phyloP scores from a whole-genome alignment of 2,797 vertebrate species.

The Nannoperca obscura region DNA sequence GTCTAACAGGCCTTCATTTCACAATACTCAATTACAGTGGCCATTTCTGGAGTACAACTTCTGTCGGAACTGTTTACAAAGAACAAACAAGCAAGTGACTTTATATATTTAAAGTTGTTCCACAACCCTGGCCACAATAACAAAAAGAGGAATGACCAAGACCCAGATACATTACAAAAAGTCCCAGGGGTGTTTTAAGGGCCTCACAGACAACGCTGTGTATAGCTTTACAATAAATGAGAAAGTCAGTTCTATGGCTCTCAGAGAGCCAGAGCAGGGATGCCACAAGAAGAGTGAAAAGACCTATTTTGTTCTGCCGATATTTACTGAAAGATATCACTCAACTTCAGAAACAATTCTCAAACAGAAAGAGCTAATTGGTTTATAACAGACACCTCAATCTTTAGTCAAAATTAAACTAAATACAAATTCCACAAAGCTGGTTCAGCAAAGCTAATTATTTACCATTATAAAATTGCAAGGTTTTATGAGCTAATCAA shows the following conservation, averaged over 20 bases:
- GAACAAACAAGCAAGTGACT: no score
- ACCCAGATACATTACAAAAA: neutral
- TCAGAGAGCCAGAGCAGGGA: constrained; percentile 15
- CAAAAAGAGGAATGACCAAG: neutral
- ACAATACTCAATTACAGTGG: no score
- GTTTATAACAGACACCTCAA: neutral
- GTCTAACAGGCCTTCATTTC: no score
- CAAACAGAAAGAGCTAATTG: neutral
- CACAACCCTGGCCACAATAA: neutral
- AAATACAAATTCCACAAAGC: neutral
- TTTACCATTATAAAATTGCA: neutral
- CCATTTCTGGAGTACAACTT: no score
- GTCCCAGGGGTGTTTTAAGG: neutral
- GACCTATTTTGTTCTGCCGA: constrained; percentile 9
- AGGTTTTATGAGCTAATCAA: constrained; percentile 24
- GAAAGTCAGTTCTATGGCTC: neutral
- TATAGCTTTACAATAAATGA: constrained; percentile 1
- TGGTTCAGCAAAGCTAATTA: neutral
- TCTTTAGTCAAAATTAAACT: neutral
- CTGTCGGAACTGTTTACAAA: no score
- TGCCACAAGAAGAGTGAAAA: neutral
- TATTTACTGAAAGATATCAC: constrained; percentile 12
- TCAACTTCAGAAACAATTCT: neutral
- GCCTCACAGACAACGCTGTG: constrained; percentile 10
- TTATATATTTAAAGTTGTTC: neutral